Conservation (phyloP, 2,797 vertebrate genomes). For the Urosaurus nigricauda region DNA sequence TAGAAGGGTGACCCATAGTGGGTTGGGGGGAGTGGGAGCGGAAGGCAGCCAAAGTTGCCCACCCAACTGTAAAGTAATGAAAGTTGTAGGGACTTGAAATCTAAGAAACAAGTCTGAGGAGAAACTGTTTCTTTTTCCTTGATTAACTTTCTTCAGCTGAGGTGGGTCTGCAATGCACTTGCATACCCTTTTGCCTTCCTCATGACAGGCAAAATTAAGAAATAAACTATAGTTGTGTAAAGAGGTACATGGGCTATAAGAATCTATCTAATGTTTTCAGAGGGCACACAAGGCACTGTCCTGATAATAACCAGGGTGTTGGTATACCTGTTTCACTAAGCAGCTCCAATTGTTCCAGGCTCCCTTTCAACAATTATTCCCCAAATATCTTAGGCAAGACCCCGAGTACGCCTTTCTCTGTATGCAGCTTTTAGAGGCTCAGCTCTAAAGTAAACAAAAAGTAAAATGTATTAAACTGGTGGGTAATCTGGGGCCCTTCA, state of each 20-base stretch:
- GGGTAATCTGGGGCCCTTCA: background rate
- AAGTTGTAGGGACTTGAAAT: background rate
- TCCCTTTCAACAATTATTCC: constrained; percentile 21
- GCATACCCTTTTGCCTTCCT: background rate
- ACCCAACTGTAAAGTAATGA: background rate
- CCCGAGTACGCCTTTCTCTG: background rate
- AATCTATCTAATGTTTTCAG: background rate
- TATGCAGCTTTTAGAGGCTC: background rate
- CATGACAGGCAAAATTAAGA: background rate
- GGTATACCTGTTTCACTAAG: constrained; percentile 6
- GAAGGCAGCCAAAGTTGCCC: background rate
- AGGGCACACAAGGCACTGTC: background rate
- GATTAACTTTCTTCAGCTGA: background rate
- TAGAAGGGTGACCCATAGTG: no score
- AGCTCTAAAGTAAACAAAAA: background rate
- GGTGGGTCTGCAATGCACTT: background rate
- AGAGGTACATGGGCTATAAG: background rate
- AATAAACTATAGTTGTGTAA: background rate
- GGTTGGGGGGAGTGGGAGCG: no score
- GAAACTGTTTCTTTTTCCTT: background rate
- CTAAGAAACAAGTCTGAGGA: background rate
- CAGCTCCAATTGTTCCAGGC: background rate
- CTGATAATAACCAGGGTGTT: background rate
- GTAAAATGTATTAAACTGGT: background rate
- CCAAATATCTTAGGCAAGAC: background rate